Conservation (phyloP, 2,113 vertebrate species). For the Bombycilla garrulus region DNA sequence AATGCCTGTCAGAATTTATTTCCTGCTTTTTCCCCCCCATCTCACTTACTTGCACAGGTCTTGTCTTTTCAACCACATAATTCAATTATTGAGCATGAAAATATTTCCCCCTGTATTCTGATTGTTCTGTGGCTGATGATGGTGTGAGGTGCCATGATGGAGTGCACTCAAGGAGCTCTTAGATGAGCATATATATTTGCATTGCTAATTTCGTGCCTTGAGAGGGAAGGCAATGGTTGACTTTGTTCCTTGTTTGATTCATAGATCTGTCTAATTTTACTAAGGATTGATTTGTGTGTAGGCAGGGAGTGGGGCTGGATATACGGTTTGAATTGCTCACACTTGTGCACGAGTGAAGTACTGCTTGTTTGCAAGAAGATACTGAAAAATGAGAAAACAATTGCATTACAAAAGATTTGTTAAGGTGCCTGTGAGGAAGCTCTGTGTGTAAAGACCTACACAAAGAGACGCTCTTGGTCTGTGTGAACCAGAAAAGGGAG, state of each 20-base stretch:
- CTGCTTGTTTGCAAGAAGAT: conserved; percentile 30
- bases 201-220: conserved; percentile 46
- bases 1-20: conserved; percentile 6
- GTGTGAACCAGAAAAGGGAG: conserved; percentile 8
- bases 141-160: conserved; percentile 26
- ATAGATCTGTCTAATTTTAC: conserved; percentile 51
- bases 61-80: conserved; percentile 41
- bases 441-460: neutral
- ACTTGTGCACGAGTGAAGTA: neutral
- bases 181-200: conserved; percentile 41
- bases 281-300: conserved; percentile 49
- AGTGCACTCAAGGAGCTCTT: conserved; percentile 50
- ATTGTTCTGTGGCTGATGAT: conserved; percentile 19
- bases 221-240: conserved; percentile 13
- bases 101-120: conserved; percentile 36
- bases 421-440: neutral
- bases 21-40: neutral
- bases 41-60: neutral
- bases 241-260: conserved; percentile 46
- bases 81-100: conserved; percentile 44
- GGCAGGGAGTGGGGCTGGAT: neutral
- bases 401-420: neutral
- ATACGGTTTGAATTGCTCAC: neutral
- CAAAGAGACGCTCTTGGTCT: neutral
- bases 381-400: neutral